Percentiles rank a stretch among this genome's conserved stretches.
These are phyloP conservation scores for Drosophila ohnishii DNA, from an alignment of 1,140 invertebrate genomes.

Conservation along the genomic window DNA sequence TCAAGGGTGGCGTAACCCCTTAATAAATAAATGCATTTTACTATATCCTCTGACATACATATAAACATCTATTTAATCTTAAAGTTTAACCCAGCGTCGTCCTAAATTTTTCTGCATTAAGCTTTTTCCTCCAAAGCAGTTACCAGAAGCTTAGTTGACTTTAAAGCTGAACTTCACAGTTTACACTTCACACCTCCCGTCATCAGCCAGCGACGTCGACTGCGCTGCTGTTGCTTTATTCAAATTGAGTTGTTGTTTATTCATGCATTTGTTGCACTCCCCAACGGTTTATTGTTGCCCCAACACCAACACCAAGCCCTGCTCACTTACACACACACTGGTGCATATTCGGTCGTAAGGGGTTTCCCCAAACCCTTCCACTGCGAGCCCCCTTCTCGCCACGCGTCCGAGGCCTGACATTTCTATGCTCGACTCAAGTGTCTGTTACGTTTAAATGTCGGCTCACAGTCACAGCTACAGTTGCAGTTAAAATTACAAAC, in stretches of 20 bases:
- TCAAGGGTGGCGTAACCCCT: no score
- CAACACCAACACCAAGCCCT: conserved; percentile 27
- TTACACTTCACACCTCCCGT: conserved; percentile 12
- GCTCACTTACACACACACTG: background rate
- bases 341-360: background rate
- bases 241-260: conserved; percentile 80
- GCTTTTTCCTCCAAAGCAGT: background rate
- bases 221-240: conserved; percentile 66
- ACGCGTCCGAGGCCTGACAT: conserved; percentile 50
- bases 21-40: no score
- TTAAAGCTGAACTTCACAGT: conserved; percentile 29
- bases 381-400: background rate
- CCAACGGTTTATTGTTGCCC: conserved; percentile 63
- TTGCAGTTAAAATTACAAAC: conserved; percentile 35
- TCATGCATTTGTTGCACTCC: conserved; percentile 80
- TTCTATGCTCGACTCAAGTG: conserved; percentile 73
- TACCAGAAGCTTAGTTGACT: conserved; percentile 15
- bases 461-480: conserved; percentile 33
- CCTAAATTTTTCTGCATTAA: background rate
- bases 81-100: background rate
- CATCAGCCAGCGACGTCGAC: conserved; percentile 1
- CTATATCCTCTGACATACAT: no score
- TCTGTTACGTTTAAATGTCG: conserved; percentile 77
- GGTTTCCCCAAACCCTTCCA: background rate
- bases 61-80: background rate